Evolutionary conservation across 2,797 vertebrate genomes (phyloP).

Genomic region (Scolopax rusticola): DNA sequence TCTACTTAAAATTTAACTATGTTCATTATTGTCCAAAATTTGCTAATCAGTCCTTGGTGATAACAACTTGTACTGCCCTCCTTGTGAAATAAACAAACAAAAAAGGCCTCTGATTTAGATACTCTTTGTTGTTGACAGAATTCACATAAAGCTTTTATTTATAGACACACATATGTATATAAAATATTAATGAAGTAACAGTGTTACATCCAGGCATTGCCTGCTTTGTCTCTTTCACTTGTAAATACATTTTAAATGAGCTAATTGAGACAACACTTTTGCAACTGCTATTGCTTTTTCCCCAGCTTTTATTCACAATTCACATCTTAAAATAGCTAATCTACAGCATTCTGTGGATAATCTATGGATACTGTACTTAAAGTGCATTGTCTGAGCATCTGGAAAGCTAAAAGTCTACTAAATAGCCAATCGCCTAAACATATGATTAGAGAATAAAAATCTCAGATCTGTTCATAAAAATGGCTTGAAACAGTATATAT

Average conservation of each 20-base stretch:
- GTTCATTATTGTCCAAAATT: constrained; percentile 47
- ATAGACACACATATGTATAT: constrained; percentile 62
- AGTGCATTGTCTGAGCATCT: constrained; percentile 82
- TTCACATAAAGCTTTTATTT: constrained; percentile 77
- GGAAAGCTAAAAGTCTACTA: constrained; percentile 80
- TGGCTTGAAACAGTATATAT: constrained; percentile 61
- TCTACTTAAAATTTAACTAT: constrained; percentile 30
- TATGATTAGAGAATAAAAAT: constrained; percentile 84
- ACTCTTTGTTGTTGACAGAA: constrained; percentile 65
- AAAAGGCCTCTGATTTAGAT: constrained; percentile 66
- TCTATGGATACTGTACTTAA: constrained; percentile 78
- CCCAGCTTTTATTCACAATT: constrained; percentile 78
- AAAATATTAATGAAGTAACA: constrained; percentile 81
- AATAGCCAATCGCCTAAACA: constrained; percentile 78
- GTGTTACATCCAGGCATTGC: constrained; percentile 74
- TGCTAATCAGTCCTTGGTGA: constrained; percentile 34
- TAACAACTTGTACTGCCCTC: constrained; percentile 64
- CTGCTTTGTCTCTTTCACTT: constrained; percentile 75
- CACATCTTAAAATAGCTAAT: constrained; percentile 82
- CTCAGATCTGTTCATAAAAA: constrained; percentile 75
- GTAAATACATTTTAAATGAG: constrained; percentile 80
- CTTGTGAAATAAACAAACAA: constrained; percentile 74
- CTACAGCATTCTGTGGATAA: constrained; percentile 72
- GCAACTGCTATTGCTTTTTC: constrained; percentile 76
- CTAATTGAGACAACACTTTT: constrained; percentile 77